Conservation (phyloP, 2,113 vertebrate species). For the Gavialis gangeticus region DNA sequence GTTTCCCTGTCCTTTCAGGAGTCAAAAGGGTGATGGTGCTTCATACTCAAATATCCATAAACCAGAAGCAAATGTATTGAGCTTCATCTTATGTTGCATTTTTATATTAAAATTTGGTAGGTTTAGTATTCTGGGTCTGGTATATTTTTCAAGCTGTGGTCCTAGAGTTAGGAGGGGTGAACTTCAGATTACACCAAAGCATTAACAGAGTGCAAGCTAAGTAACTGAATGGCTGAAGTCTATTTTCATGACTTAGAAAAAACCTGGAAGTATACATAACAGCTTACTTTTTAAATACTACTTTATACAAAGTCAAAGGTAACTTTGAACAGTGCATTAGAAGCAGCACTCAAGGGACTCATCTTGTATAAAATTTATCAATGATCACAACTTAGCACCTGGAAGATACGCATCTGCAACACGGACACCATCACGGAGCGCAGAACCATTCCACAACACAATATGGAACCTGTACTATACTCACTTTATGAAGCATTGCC, state of each 20-base stretch:
- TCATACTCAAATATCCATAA: neutral
- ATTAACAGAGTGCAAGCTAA: neutral
- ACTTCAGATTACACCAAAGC: neutral
- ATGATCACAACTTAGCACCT: neutral
- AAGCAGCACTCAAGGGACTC: neutral
- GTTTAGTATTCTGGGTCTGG: neutral
- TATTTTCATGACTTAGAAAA: neutral
- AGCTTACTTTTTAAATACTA: neutral
- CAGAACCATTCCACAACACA: no score
- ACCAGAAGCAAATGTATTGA: neutral
- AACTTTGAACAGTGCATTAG: neutral
- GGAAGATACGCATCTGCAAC: neutral
- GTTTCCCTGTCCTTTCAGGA: neutral
- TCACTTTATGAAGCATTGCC: neutral
- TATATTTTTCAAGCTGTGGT: neutral
- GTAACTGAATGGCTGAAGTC: neutral
- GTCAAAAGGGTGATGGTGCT: neutral
- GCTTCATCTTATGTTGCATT: neutral
- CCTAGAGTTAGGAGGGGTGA: fast-evolving
- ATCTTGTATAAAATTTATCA: neutral
- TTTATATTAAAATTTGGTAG: neutral
- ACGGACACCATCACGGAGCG: neutral
- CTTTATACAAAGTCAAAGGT: neutral
- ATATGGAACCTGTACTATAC: neutral
- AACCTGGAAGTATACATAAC: neutral